Percentiles rank a stretch among this genome's conserved stretches.
phyloP scores from a whole-genome alignment of 2,797 vertebrate species.

The Syndactyla subalaris region DNA sequence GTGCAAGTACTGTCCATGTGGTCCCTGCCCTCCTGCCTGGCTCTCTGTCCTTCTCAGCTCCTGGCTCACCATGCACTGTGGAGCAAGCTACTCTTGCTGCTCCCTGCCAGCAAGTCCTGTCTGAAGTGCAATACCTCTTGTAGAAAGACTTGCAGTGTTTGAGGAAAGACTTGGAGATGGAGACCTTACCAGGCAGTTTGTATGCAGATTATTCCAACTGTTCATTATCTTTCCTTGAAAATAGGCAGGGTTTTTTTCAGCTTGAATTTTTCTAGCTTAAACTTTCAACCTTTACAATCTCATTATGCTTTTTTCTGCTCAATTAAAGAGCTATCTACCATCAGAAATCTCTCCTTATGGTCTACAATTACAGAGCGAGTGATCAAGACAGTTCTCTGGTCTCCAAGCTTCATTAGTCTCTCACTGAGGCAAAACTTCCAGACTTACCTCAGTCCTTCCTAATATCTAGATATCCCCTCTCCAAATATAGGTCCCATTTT shows the following conservation, averaged over 20 bases:
- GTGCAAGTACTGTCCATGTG: not conserved
- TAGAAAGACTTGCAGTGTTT: not conserved
- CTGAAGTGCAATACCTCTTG: not conserved
- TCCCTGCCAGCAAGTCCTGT: not conserved
- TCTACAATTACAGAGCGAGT: not conserved
- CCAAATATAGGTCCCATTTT: not conserved
- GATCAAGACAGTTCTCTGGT: not conserved
- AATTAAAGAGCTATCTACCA: slow-evolving; percentile 48
- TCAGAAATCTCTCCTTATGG: slow-evolving; percentile 19
- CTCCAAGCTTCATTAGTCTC: slow-evolving; percentile 33
- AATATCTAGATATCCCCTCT: not conserved
- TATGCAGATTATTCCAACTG: not conserved
- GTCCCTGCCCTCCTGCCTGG: not conserved
- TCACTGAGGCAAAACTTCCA: not conserved
- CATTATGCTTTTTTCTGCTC: slow-evolving; percentile 53
- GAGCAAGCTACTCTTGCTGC: not conserved
- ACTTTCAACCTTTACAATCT: slow-evolving; percentile 22
- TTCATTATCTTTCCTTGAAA: slow-evolving; percentile 35
- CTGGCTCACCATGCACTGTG: not conserved
- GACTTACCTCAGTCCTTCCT: not conserved
- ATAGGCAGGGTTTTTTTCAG: not conserved
- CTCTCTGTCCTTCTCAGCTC: not conserved
- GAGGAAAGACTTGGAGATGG: not conserved
- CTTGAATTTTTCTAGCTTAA: slow-evolving; percentile 24
- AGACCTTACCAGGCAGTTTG: not conserved